A percentile compares a stretch with the other conserved stretches of the same genome.
Evolutionary conservation across 2,888 invertebrate species (phyloP).

Genomic region (Callimorpha dominula): DNA sequence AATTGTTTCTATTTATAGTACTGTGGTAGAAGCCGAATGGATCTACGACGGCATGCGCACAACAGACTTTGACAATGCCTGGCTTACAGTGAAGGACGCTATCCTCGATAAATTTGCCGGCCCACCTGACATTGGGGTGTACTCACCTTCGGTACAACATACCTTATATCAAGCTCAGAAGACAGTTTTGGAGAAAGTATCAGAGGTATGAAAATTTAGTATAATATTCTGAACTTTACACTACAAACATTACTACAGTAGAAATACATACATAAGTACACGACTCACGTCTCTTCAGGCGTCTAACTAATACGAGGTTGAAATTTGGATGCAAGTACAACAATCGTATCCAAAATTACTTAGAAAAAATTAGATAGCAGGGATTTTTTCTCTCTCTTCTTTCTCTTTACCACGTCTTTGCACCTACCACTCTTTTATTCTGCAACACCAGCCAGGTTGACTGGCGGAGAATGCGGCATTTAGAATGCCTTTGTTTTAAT

Average conservation of each 20-base stretch:
- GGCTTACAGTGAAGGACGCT: conserved; percentile 90
- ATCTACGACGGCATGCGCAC: conserved; percentile 88
- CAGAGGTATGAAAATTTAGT: conserved; percentile 84
- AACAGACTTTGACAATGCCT: conserved; percentile 90
- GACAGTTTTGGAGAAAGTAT: conserved; percentile 89
- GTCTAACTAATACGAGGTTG: background rate
- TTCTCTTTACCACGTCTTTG: too few relatives aligned
- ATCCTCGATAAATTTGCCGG: conserved; percentile 93
- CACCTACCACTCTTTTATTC: too few relatives aligned
- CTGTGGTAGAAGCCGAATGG: conserved; percentile 92
- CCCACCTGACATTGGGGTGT: conserved; percentile 89
- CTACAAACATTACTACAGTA: too few relatives aligned
- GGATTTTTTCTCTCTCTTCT: too few relatives aligned
- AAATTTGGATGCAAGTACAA: background rate
- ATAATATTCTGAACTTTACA: conserved; percentile 23
- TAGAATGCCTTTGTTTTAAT: too few relatives aligned
- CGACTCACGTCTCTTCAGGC: background rate
- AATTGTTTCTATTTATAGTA: conserved; percentile 78
- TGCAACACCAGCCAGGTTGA: too few relatives aligned
- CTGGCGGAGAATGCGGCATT: too few relatives aligned
- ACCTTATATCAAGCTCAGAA: conserved; percentile 91
- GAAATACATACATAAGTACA: too few relatives aligned
- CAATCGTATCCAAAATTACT: background rate
- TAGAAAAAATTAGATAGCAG: background rate
- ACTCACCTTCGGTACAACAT: conserved; percentile 93